phyloP scores from a whole-genome alignment of 2,888 invertebrate genomes.

The Pinctada fucata region DNA sequence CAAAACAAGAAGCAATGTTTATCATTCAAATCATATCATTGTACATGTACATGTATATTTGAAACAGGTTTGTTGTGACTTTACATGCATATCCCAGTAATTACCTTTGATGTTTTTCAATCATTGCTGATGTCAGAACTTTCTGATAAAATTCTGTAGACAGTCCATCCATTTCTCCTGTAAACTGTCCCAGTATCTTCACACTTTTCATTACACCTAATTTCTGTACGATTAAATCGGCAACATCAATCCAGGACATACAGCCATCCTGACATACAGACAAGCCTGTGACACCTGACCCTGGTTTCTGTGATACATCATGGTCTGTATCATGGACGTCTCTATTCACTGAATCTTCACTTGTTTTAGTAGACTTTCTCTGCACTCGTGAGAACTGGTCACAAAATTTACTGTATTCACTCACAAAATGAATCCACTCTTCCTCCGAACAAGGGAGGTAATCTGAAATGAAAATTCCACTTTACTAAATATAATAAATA shows the following conservation, averaged over 20 bases:
- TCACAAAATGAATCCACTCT: constrained; percentile 57
- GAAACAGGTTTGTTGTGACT: too few relatives aligned
- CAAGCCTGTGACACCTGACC: background rate
- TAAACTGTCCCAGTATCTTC: constrained; percentile 49
- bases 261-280: constrained; percentile 1
- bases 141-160: constrained; percentile 54
- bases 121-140: constrained; percentile 52
- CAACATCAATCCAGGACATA: constrained; percentile 58
- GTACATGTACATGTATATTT: too few relatives aligned
- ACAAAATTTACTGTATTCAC: constrained; percentile 16
- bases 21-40: too few relatives aligned
- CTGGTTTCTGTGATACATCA: too few relatives aligned
- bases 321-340: too few relatives aligned
- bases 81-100: background rate
- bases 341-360: too few relatives aligned
- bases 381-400: background rate
- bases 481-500: background rate
- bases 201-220: constrained; percentile 54
- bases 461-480: constrained; percentile 40
- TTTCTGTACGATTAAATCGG: constrained; percentile 54
- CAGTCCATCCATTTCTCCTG: constrained; percentile 43
- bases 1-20: too few relatives aligned
- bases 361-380: too few relatives aligned
- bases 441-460: constrained; percentile 50
- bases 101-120: constrained; percentile 61